Percentiles rank a stretch among this genome's conserved stretches.
phyloP scores from a whole-genome alignment of 2,113 vertebrate species.

The Hystrix brachyura region DNA sequence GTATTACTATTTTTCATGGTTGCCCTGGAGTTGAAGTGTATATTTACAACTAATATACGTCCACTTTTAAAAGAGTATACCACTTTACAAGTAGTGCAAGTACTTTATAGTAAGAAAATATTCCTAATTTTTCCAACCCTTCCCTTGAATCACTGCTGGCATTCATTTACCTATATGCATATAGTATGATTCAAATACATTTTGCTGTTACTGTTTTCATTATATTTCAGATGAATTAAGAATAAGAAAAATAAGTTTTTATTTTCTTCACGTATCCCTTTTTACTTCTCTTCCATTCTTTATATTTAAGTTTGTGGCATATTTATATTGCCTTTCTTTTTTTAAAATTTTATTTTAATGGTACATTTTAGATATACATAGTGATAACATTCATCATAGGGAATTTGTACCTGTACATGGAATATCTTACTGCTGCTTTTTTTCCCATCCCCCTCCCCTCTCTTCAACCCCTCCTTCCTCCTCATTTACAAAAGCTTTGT shows the following conservation, averaged over 20 bases:
- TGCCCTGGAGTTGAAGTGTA: background rate
- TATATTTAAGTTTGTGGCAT: background rate
- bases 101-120: background rate
- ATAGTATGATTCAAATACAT: background rate
- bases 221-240: background rate
- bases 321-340: background rate
- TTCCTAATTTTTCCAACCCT: background rate
- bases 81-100: background rate
- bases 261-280: background rate
- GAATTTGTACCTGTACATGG: too few relatives aligned
- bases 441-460: too few relatives aligned
- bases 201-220: slow-evolving; percentile 8
- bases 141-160: background rate
- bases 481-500: too few relatives aligned
- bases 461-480: too few relatives aligned
- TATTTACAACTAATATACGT: background rate
- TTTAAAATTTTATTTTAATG: too few relatives aligned
- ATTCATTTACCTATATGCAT: background rate
- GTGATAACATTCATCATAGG: too few relatives aligned
- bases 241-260: slow-evolving; percentile 15
- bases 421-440: too few relatives aligned
- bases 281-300: background rate
- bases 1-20: background rate
- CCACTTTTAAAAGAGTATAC: background rate
- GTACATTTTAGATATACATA: too few relatives aligned